Conservation (phyloP, 2,888 invertebrate species). For the Acrocera orbiculus region DNA sequence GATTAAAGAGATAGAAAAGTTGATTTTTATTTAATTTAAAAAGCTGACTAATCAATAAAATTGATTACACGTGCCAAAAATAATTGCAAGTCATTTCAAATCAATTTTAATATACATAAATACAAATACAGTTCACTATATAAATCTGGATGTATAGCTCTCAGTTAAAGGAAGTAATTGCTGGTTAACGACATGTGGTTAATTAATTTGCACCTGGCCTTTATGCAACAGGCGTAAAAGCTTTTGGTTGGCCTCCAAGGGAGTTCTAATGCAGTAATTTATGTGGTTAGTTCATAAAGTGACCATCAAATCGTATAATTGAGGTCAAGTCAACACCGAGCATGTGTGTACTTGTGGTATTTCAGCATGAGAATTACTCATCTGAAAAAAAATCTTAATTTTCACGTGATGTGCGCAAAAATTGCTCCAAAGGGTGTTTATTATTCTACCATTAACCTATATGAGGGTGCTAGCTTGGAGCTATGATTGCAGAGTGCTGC, state of each 20-base stretch:
- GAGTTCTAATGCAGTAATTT: slow-evolving; percentile 11
- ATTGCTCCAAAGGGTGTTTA: slow-evolving; percentile 8
- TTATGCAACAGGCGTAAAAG: slow-evolving; percentile 8
- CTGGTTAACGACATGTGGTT: slow-evolving; percentile 11
- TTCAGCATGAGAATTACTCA: slow-evolving; percentile 10
- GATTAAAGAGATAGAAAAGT: no score
- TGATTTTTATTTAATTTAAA: no score
- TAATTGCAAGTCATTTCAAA: no score
- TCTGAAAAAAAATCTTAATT: slow-evolving; percentile 11
- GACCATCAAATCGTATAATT: slow-evolving; percentile 12
- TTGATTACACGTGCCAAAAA: no score
- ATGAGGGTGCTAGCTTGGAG: no score
- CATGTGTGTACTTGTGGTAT: no score
- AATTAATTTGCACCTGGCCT: slow-evolving; percentile 11
- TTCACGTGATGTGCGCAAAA: slow-evolving; percentile 11
- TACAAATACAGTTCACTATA: no score
- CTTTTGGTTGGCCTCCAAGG: background rate
- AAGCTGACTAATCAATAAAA: no score
- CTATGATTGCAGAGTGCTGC: no score
- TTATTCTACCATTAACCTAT: slow-evolving; percentile 10
- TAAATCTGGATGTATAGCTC: no score
- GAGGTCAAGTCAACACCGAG: slow-evolving; percentile 10
- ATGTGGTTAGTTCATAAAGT: slow-evolving; percentile 12
- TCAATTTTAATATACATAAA: no score
- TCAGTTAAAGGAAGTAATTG: no score